Evolutionary conservation across 2,797 vertebrate species (phyloP).

Genomic region (Siniperca obscura): DNA sequence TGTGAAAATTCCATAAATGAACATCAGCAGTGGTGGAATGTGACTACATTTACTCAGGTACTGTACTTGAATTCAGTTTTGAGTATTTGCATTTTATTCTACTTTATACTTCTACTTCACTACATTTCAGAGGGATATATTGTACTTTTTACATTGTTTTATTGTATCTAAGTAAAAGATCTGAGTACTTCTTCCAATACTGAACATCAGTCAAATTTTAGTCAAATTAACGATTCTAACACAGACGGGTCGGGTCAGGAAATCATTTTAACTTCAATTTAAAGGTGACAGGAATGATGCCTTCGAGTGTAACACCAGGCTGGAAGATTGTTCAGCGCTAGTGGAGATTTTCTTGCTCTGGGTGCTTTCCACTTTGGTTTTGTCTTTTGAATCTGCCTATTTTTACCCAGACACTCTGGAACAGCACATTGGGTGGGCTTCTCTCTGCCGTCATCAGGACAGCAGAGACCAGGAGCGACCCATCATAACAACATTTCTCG

Average conservation of each 20-base stretch:
- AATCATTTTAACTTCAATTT: neutral
- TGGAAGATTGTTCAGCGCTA: slow-evolving; percentile 6
- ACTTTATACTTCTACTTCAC: neutral
- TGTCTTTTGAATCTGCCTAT: slow-evolving; percentile 37
- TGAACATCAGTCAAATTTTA: neutral
- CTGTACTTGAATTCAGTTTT: neutral
- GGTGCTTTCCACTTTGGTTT: slow-evolving; percentile 18
- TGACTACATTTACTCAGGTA: neutral
- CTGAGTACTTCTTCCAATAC: neutral
- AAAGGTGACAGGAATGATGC: neutral
- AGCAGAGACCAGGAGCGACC: slow-evolving; percentile 58
- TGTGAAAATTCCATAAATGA: neutral
- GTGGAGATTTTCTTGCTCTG: slow-evolving; percentile 11
- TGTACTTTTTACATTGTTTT: neutral
- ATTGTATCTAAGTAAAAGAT: neutral
- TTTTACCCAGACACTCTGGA: slow-evolving; percentile 47
- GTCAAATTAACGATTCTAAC: neutral
- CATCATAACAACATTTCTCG: slow-evolving; percentile 71
- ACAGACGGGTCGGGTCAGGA: neutral
- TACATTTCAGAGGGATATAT: neutral
- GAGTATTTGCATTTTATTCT: neutral
- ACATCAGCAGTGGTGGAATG: neutral
- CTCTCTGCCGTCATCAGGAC: slow-evolving; percentile 59
- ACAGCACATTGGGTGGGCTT: slow-evolving; percentile 68
- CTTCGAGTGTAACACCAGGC: slow-evolving; percentile 4